Evolutionary conservation across 1,140 invertebrate species (phyloP).

Genomic region (Drosophila biarmipes): DNA sequence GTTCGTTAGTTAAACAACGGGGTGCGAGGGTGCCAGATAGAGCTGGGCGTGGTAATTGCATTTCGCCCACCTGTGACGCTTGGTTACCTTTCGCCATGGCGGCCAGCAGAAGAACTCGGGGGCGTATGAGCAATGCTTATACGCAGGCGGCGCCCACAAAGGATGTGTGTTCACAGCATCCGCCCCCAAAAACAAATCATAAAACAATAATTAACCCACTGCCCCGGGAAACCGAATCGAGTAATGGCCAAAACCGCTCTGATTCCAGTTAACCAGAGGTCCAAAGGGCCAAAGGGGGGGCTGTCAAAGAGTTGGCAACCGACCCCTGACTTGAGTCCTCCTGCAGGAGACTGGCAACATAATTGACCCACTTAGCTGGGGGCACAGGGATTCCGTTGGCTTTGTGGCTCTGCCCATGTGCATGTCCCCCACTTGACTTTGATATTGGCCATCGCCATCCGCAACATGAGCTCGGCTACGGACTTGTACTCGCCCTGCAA

Average conservation of each 20-base stretch:
- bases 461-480: not conserved
- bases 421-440: constrained; percentile 18
- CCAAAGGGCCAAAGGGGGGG: constrained; percentile 8
- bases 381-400: constrained; percentile 6
- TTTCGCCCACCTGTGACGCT: constrained; percentile 73
- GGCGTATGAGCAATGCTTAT: constrained; percentile 63
- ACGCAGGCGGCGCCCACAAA: constrained; percentile 13
- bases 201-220: constrained; percentile 44
- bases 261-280: constrained; percentile 9
- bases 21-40: not conserved
- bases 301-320: constrained; percentile 15
- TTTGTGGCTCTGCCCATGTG: constrained; percentile 12
- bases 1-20: constrained; percentile 77
- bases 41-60: constrained; percentile 64
- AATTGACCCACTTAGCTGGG: constrained; percentile 47
- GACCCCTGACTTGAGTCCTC: constrained; percentile 9
- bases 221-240: constrained; percentile 13
- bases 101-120: constrained; percentile 21
- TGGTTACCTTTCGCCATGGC: constrained; percentile 40
- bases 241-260: constrained; percentile 19
- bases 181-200: constrained; percentile 24
- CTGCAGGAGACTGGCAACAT: constrained; percentile 6
- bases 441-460: constrained; percentile 9
- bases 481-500: constrained; percentile 4
- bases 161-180: constrained; percentile 6